A percentile compares a stretch with the other conserved stretches of the same genome.
These are phyloP conservation scores for Leuciscus waleckii DNA, from an alignment of 2,797 vertebrate species.

Conservation along the genomic window DNA sequence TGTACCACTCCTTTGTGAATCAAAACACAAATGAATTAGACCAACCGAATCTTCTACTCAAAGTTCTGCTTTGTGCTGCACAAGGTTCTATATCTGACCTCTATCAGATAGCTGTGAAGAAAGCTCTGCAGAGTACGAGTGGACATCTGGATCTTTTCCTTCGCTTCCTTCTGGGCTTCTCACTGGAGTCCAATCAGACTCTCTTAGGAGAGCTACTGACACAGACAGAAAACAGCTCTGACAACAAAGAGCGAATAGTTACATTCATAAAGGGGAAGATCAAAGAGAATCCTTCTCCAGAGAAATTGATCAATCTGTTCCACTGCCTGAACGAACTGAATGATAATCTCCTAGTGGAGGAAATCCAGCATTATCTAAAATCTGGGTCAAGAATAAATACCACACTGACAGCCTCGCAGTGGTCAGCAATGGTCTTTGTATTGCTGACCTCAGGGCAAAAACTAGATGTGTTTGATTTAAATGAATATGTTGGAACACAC, in stretches of 20 bases:
- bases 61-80: not conserved
- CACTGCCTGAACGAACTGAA: not conserved
- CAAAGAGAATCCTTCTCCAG: not conserved
- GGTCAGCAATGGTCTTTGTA: conserved; percentile 23
- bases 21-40: not conserved
- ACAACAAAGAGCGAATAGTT: not conserved
- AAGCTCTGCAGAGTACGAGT: not conserved
- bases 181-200: conserved; percentile 6
- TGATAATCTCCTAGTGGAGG: not conserved
- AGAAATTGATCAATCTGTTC: not conserved
- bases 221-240: not conserved
- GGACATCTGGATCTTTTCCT: conserved; percentile 14
- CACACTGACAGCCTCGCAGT: conserved; percentile 6
- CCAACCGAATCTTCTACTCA: not conserved
- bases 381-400: not conserved
- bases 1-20: not conserved
- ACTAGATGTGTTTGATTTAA: not conserved
- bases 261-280: not conserved
- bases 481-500: not conserved
- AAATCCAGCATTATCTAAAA: not conserved
- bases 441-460: too few species aligned
- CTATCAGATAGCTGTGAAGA: not conserved
- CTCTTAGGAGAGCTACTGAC: not conserved
- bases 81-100: not conserved
- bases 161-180: not conserved